Evolutionary conservation across 35 echinoderm and acorn worm species (phyloP).

Genomic region (Anneissia japonica): DNA sequence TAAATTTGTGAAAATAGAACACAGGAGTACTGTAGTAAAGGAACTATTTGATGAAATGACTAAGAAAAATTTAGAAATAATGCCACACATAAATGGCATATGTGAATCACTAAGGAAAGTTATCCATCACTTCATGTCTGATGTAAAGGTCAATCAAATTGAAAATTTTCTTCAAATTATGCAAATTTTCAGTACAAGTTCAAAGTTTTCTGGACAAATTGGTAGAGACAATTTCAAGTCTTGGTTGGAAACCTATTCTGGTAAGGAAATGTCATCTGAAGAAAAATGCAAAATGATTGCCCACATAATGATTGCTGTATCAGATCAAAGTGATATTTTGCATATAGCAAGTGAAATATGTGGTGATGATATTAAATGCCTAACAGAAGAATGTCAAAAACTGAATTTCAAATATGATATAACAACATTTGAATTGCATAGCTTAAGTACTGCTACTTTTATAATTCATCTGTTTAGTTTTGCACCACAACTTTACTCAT

Average conservation of each 20-base stretch:
- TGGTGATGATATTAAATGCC: background rate
- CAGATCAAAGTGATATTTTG: background rate
- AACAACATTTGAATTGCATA: background rate
- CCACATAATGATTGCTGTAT: background rate
- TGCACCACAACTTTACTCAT: background rate
- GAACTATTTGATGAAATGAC: too few species aligned
- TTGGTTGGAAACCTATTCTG: background rate
- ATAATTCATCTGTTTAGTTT: background rate
- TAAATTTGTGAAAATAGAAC: too few species aligned
- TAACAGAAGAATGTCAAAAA: background rate
- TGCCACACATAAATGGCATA: too few species aligned
- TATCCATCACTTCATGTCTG: too few species aligned
- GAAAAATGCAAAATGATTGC: background rate
- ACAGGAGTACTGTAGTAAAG: too few species aligned
- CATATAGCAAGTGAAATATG: background rate
- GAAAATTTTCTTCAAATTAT: too few species aligned
- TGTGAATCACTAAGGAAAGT: too few species aligned
- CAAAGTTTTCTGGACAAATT: too few species aligned
- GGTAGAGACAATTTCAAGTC: background rate
- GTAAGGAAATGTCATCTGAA: background rate
- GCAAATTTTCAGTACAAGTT: too few species aligned
- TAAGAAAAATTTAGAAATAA: too few species aligned
- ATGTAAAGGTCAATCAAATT: too few species aligned
- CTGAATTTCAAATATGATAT: background rate
- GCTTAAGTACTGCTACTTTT: background rate